A percentile compares a stretch with the other conserved stretches of the same genome.
Conservation (phyloP, 2,888 invertebrate species). For the Ophion obscuratus region DNA sequence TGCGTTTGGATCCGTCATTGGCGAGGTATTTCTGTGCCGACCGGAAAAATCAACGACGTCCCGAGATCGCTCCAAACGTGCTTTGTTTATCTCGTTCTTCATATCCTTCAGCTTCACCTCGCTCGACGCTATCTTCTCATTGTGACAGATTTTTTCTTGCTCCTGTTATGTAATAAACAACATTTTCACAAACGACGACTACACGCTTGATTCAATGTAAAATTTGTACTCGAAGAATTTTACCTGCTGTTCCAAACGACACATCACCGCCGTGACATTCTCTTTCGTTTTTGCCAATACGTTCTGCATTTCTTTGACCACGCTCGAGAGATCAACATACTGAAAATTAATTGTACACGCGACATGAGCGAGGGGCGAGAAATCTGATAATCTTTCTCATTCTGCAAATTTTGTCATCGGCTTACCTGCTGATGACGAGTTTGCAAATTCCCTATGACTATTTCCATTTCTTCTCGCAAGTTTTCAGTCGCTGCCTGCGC, state of each 20-base stretch:
- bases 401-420: slow-evolving; percentile 15
- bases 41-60: slow-evolving; percentile 56
- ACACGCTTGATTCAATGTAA: background rate
- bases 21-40: slow-evolving; percentile 35
- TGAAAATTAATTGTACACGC: slow-evolving; percentile 64
- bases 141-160: slow-evolving; percentile 75
- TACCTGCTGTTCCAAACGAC: slow-evolving; percentile 77
- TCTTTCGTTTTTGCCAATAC: slow-evolving; percentile 75
- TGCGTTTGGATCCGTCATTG: slow-evolving; percentile 67
- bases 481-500: slow-evolving; percentile 81
- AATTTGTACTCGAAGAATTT: slow-evolving; percentile 25
- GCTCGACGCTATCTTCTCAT: slow-evolving; percentile 74
- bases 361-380: background rate
- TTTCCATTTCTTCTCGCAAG: slow-evolving; percentile 78
- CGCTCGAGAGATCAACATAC: slow-evolving; percentile 72
- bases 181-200: background rate
- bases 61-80: slow-evolving; percentile 70
- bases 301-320: slow-evolving; percentile 74
- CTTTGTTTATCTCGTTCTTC: slow-evolving; percentile 80
- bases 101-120: slow-evolving; percentile 78
- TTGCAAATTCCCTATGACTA: slow-evolving; percentile 75
- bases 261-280: slow-evolving; percentile 74
- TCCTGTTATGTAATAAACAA: slow-evolving; percentile 68
- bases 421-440: slow-evolving; percentile 77
- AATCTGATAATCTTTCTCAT: background rate